Conservation (phyloP, 1,140 invertebrate genomes). For the Microplitis demolitor region DNA sequence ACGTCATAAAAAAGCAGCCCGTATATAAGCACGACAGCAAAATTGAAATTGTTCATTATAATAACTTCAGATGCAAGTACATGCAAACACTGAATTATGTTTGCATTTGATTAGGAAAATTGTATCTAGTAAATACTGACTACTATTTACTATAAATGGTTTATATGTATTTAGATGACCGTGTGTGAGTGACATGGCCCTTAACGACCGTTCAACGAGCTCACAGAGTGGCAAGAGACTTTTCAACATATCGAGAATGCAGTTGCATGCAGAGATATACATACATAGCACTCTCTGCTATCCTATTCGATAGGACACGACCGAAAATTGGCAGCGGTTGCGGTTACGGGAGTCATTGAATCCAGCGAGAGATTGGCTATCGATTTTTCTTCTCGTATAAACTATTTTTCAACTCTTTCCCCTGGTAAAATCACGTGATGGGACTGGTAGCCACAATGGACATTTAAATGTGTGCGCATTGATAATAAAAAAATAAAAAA, state of each 20-base stretch:
- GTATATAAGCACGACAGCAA: too few species aligned
- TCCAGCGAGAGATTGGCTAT: conserved; percentile 27
- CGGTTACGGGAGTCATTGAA: conserved; percentile 26
- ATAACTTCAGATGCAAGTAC: not conserved
- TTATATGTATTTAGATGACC: conserved; percentile 3
- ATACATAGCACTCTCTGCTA: not conserved
- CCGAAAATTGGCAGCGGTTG: conserved; percentile 28
- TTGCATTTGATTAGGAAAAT: conserved; percentile 20
- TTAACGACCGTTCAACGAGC: conserved; percentile 17
- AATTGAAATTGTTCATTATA: too few species aligned
- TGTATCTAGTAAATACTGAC: too few species aligned
- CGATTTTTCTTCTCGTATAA: conserved; percentile 24
- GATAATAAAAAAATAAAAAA: conserved; percentile 2
- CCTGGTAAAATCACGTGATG: conserved; percentile 12
- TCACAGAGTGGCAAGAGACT: conserved; percentile 10
- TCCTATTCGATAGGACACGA: not conserved
- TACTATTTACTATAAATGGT: too few species aligned
- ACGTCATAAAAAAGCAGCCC: too few species aligned
- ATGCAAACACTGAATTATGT: conserved; percentile 30
- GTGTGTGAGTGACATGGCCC: conserved; percentile 7
- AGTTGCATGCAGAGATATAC: not conserved
- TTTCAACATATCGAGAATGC: conserved; percentile 12
- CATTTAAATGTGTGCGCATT: conserved; percentile 23
- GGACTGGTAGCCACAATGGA: conserved; percentile 4
- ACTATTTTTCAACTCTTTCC: conserved; percentile 27